Percentiles rank a stretch among this genome's conserved stretches.
Evolutionary conservation across 2,113 vertebrate genomes (phyloP).

Genomic region (Stigmatopora argus): DNA sequence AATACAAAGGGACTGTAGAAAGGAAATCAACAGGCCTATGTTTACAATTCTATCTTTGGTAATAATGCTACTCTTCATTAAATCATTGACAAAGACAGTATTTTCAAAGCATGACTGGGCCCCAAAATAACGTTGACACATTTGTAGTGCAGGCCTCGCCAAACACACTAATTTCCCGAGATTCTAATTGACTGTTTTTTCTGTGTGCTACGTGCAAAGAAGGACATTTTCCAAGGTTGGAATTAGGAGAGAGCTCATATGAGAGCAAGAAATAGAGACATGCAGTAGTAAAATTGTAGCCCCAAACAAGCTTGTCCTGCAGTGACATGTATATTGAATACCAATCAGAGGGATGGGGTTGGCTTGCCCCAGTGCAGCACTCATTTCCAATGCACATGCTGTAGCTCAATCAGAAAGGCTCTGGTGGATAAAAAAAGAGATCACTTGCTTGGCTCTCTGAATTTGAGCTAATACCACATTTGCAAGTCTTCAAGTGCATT

Average conservation of each 20-base stretch:
- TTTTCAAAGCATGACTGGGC: not conserved
- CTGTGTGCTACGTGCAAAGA: constrained; percentile 26
- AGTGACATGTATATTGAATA: constrained; percentile 91
- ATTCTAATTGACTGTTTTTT: constrained; percentile 41
- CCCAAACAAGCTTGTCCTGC: constrained; percentile 76
- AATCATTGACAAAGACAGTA: not conserved
- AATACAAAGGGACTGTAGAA: not conserved
- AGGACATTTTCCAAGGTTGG: constrained; percentile 27
- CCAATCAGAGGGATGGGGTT: constrained; percentile 83
- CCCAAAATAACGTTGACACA: not conserved
- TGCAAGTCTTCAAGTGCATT: constrained; percentile 90
- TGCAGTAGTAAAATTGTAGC: constrained; percentile 16
- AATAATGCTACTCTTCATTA: not conserved
- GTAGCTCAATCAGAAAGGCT: constrained; percentile 86
- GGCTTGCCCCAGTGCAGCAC: constrained; percentile 78
- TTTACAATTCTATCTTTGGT: constrained; percentile 1
- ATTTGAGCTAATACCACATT: constrained; percentile 99
- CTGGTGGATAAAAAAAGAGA: constrained; percentile 85
- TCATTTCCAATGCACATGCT: constrained; percentile 91
- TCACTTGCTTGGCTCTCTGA: constrained; percentile 78
- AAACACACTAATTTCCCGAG: constrained; percentile 34
- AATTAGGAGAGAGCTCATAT: constrained; percentile 26
- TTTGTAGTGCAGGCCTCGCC: constrained; percentile 14
- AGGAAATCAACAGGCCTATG: constrained; percentile 6
- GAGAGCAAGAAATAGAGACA: constrained; percentile 26